A percentile compares a stretch with the other conserved stretches of the same genome.
Evolutionary conservation across 2,113 vertebrate species (phyloP).

Genomic region (Otus sunia): DNA sequence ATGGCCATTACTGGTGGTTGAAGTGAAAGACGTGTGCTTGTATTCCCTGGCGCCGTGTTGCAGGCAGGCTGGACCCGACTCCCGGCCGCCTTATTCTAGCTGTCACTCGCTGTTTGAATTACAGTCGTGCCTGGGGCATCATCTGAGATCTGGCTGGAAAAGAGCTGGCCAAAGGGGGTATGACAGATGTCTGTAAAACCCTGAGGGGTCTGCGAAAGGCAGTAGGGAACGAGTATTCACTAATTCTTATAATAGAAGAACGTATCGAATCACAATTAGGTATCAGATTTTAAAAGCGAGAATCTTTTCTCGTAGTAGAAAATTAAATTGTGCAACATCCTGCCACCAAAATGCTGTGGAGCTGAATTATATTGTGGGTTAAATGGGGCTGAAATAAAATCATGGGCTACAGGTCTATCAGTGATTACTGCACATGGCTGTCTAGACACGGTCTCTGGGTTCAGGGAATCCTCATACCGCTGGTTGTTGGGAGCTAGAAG

Average conservation of each 20-base stretch:
- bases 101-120: conserved; percentile 1
- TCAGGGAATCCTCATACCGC: background rate
- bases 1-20: background rate
- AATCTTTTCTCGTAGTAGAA: accelerated
- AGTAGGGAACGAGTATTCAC: accelerated
- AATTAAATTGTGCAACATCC: background rate
- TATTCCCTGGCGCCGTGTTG: background rate
- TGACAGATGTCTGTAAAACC: conserved; percentile 3
- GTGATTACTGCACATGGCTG: background rate
- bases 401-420: background rate
- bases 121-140: background rate
- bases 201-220: background rate
- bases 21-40: background rate
- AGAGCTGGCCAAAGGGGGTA: background rate
- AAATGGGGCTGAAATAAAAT: background rate
- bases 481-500: background rate
- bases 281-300: background rate
- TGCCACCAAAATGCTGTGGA: background rate
- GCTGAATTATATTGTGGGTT: background rate
- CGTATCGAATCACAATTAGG: accelerated
- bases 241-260: background rate
- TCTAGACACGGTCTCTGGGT: background rate
- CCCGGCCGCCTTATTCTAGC: background rate
- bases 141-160: conserved; percentile 1
- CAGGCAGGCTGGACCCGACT: background rate